Evolutionary conservation across 2,797 vertebrate species (phyloP).

Genomic region (Melanotaenia parkinsoni): DNA sequence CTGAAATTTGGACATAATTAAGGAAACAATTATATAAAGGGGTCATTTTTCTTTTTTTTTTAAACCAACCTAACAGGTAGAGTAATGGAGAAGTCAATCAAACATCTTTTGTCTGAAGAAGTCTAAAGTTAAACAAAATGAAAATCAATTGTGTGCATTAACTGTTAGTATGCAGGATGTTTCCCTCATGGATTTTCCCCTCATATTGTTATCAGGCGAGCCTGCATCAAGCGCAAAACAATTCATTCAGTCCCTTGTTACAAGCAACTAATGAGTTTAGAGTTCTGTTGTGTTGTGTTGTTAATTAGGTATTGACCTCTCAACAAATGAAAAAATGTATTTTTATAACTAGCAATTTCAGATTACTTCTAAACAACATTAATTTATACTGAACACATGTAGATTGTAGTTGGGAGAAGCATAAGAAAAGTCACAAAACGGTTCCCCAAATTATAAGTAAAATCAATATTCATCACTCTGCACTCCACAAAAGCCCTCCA

Average conservation of each 20-base stretch:
- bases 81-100: background rate
- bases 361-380: background rate
- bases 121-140: background rate
- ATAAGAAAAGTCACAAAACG: background rate
- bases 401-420: background rate
- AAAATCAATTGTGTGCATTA: background rate
- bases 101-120: background rate
- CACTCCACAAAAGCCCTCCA: background rate
- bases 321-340: background rate
- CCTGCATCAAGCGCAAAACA: background rate
- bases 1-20: too few relatives aligned
- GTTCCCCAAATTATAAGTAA: background rate
- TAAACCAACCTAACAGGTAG: background rate
- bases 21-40: background rate
- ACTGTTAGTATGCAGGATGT: background rate
- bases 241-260: background rate
- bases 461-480: background rate
- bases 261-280: constrained; percentile 1
- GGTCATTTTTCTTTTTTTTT: background rate
- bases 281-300: background rate
- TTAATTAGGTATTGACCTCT: background rate
- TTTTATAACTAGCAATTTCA: background rate
- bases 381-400: background rate
- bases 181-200: too few relatives aligned
- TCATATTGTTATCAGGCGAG: background rate